These are phyloP conservation scores for Clarias batrachus DNA, from an alignment of 2,113 vertebrate species.

Conservation along the genomic window DNA sequence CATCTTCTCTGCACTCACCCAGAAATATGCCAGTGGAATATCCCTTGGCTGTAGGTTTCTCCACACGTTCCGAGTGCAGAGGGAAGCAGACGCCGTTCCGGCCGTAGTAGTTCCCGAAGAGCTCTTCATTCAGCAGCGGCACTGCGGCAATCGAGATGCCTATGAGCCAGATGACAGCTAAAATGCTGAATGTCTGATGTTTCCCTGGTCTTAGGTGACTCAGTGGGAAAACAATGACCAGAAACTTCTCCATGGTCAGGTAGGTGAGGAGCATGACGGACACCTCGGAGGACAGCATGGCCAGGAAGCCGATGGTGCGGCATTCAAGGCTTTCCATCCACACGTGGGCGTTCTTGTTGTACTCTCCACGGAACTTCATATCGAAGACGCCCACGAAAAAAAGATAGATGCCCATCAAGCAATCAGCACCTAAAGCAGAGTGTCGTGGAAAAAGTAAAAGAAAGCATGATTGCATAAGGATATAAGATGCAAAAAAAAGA, in stretches of 20 bases:
- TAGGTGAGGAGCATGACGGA: slow-evolving; percentile 82
- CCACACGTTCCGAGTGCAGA: slow-evolving; percentile 78
- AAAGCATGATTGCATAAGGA: neutral
- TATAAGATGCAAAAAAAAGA: neutral
- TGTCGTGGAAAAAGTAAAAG: neutral
- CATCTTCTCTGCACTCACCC: slow-evolving; percentile 67
- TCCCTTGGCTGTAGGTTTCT: slow-evolving; percentile 75
- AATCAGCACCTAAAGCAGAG: slow-evolving; percentile 77
- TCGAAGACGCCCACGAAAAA: slow-evolving; percentile 80
- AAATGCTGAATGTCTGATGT: slow-evolving; percentile 68
- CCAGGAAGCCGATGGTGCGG: slow-evolving; percentile 76
- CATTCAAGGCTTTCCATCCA: slow-evolving; percentile 83
- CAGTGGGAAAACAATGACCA: slow-evolving; percentile 84
- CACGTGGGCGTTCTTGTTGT: slow-evolving; percentile 78
- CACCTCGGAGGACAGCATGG: slow-evolving; percentile 83
- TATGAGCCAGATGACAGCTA: slow-evolving; percentile 76
- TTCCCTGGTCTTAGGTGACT: slow-evolving; percentile 76
- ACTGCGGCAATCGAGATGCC: slow-evolving; percentile 78
- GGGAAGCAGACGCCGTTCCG: slow-evolving; percentile 85
- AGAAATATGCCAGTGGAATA: slow-evolving; percentile 86
- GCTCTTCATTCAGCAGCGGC: slow-evolving; percentile 76
- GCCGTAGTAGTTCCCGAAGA: slow-evolving; percentile 85
- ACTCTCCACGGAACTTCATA: slow-evolving; percentile 79
- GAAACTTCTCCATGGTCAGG: slow-evolving; percentile 83
- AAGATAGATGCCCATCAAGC: slow-evolving; percentile 84